Base-by-base conservation (phyloP, 2,113 vertebrate genomes). In the Anoplopoma fimbria region DNA sequence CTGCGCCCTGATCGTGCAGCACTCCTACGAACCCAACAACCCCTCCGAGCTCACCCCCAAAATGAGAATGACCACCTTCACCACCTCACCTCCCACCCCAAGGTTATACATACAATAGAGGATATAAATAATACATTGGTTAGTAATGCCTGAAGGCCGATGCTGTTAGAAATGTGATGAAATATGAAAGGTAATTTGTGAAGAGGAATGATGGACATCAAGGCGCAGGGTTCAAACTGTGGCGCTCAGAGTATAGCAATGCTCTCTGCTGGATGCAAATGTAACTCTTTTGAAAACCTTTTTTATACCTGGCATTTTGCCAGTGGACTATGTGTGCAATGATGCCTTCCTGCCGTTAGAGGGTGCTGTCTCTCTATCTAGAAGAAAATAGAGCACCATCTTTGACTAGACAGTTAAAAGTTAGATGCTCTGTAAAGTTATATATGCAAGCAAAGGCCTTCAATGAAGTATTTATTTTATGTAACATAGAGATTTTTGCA, bases 51-150 rank as follows among this genome's bases (percentile, higher is more conserved):
- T 93, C 84, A 65, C 91, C 69, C 93, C 94, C 57, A 94, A 94
- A 93, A 93, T 94, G 91, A 93, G 93, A 93, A 94, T 94, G 94
- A 94, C 89, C 82, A 94, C 94, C 71, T 94, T 94, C 83, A 91
- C 93, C 83, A 92, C 94, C 72, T 90, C 93, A 82, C 92, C 94
- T 78, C 93, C 93, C 79, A 94, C 93, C 77, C 93, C 94, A 90
- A 94, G 94, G 94, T 94, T 94, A 93, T 94, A 90, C 79, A 93
- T 94, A 88, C 92, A 93, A 74, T 93, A 94, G 82, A 84, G 88
- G 79, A 85, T 88, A 40, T 49, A 84, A 65, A 80, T 70, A 51
- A 64, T 62, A 19, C 12, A 64, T 79, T 87, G 88, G 76, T 89
- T 88, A 87, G 76, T 87, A 82, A 81, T 79, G 69, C 47, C 55